These are phyloP conservation scores for Caenorhabditis inopinata DNA, from an alignment of 1,140 invertebrate genomes.

Conservation along the genomic window DNA sequence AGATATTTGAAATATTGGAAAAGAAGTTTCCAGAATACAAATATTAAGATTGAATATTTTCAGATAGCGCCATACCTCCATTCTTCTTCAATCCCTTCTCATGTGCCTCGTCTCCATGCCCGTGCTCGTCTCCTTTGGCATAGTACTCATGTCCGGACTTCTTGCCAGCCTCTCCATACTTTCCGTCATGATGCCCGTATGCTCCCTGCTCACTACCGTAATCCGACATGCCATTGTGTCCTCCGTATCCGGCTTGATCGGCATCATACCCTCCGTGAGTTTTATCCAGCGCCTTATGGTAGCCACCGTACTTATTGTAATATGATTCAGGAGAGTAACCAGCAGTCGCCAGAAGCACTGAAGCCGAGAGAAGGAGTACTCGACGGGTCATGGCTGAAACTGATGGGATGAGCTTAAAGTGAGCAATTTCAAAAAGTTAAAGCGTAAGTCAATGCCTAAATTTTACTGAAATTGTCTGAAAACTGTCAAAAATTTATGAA, in stretches of 20 bases:
- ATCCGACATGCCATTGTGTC: slow-evolving; percentile 14
- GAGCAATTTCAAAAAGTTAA: not conserved
- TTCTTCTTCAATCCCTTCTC: slow-evolving; percentile 23
- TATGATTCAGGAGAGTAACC: not conserved
- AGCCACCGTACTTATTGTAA: slow-evolving; percentile 16
- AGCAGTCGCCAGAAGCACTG: not conserved
- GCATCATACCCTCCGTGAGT: slow-evolving; percentile 7
- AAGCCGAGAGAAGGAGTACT: not conserved
- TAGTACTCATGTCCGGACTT: not conserved
- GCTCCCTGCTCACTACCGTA: slow-evolving; percentile 16
- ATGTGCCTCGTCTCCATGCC: slow-evolving; percentile 20
- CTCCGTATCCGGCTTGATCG: slow-evolving; percentile 2
- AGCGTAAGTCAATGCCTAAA: too few species aligned
- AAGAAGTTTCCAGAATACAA: too few species aligned
- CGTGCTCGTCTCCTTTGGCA: slow-evolving; percentile 3
- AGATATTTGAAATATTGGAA: too few species aligned
- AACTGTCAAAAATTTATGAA: not conserved
- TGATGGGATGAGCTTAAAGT: not conserved
- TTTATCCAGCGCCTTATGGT: slow-evolving; percentile 9
- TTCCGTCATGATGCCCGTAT: slow-evolving; percentile 9
- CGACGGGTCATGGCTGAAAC: slow-evolving; percentile 18
- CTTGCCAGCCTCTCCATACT: slow-evolving; percentile 15
- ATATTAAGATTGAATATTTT: too few species aligned
- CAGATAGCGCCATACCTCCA: not conserved
- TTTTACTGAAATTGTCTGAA: not conserved